These are phyloP conservation scores for Drosophila navojoa DNA, from an alignment of 1,140 invertebrate species.

Conservation along the genomic window DNA sequence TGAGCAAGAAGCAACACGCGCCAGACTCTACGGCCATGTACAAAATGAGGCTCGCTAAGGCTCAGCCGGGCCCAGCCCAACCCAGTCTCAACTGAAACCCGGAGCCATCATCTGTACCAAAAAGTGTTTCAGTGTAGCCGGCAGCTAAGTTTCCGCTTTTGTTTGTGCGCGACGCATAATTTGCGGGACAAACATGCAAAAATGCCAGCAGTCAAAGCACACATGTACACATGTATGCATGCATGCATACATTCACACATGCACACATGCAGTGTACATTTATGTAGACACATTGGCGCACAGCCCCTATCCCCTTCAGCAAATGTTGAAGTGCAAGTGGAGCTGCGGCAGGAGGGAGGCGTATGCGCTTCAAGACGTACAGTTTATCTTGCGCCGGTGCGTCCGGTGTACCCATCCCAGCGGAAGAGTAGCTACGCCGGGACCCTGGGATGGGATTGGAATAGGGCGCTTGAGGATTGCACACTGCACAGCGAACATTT, in stretches of 20 bases:
- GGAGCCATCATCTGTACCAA: constrained; percentile 47
- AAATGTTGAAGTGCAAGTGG: constrained; percentile 69
- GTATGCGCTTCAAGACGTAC: constrained; percentile 69
- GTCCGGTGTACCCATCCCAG: constrained; percentile 47
- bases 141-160: constrained; percentile 68
- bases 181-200: constrained; percentile 81
- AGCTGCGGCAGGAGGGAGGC: constrained; percentile 35
- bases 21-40: constrained; percentile 52
- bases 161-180: constrained; percentile 80
- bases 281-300: constrained; percentile 56
- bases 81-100: constrained; percentile 45
- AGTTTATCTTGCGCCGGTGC: constrained; percentile 75
- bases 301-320: constrained; percentile 46
- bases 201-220: constrained; percentile 74
- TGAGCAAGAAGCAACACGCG: constrained; percentile 72
- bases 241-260: constrained; percentile 25
- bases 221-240: constrained; percentile 26
- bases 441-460: neutral
- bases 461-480: neutral
- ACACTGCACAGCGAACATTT: constrained; percentile 9
- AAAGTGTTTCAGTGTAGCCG: constrained; percentile 50
- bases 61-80: neutral
- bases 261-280: constrained; percentile 20
- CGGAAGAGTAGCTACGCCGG: constrained; percentile 42
- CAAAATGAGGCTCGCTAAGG: constrained; percentile 53